phyloP scores from a whole-genome alignment of 2,888 invertebrate genomes.

The Adelognathus sp. region DNA sequence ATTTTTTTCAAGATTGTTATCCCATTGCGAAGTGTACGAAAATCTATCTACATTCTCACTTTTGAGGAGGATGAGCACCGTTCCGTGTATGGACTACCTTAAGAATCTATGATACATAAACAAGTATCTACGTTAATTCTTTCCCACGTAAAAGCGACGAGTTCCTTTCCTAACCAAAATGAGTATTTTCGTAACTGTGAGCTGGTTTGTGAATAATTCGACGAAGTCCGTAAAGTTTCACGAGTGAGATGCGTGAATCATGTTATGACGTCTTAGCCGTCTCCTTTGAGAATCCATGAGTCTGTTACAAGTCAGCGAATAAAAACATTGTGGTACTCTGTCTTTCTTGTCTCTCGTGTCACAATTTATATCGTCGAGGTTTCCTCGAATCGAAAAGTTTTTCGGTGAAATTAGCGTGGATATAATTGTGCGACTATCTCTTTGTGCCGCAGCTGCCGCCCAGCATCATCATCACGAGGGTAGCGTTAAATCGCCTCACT shows the following conservation, averaged over 20 bases:
- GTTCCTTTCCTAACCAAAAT: no score
- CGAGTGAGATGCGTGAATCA: neutral
- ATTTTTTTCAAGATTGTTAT: no score
- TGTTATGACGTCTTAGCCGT: neutral
- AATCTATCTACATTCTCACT: no score
- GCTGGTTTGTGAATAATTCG: neutral
- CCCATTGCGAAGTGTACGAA: no score
- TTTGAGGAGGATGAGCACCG: no score
- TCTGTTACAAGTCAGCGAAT: constrained; percentile 36
- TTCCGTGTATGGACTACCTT: no score
- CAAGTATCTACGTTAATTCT: no score
- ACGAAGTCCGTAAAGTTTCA: neutral
- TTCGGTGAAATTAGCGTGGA: neutral
- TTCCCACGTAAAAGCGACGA: no score
- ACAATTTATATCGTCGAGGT: constrained; percentile 70
- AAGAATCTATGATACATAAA: no score
- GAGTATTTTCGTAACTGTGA: neutral
- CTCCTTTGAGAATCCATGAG: neutral
- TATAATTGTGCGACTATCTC: neutral
- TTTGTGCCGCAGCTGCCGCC: constrained; percentile 59
- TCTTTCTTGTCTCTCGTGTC: constrained; percentile 81
- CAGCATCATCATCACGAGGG: constrained; percentile 80
- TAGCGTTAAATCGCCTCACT: constrained; percentile 82
- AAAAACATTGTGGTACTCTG: neutral
- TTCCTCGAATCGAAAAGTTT: constrained; percentile 46